phyloP scores from a whole-genome alignment of 2,113 vertebrate genomes.

The Rattus norvegicus region DNA sequence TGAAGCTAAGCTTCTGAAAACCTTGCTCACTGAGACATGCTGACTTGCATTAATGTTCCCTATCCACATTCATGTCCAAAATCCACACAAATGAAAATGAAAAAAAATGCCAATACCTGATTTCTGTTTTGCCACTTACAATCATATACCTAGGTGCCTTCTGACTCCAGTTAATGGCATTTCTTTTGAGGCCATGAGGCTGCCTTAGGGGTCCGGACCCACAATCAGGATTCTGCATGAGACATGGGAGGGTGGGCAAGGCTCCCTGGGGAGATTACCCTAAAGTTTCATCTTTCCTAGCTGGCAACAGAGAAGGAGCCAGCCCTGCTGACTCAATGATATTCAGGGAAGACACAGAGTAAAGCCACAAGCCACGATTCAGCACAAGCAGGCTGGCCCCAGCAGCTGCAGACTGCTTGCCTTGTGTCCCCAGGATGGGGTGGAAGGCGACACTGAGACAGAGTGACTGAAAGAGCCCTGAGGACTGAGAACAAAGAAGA shows the following conservation, averaged over 20 bases:
- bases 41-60: not conserved
- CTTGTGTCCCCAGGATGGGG: not conserved
- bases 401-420: slow-evolving; percentile 26
- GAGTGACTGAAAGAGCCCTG: not conserved
- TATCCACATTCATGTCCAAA: not conserved
- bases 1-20: not conserved
- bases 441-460: not conserved
- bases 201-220: not conserved
- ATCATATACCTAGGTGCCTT: not conserved
- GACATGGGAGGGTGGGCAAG: not conserved
- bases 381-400: slow-evolving; percentile 2
- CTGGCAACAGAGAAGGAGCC: not conserved
- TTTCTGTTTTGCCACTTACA: not conserved
- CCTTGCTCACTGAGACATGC: not conserved
- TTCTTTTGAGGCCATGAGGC: not conserved
- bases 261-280: not conserved
- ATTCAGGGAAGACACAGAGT: slow-evolving; percentile 50
- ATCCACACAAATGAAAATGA: not conserved
- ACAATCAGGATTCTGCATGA: not conserved
- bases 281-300: not conserved
- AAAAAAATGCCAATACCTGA: not conserved
- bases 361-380: slow-evolving; percentile 47
- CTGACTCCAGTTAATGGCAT: not conserved
- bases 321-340: slow-evolving; percentile 5
- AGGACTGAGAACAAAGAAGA: not conserved